These are phyloP conservation scores for Tineola bisselliella DNA, from an alignment of 2,888 invertebrate species.

Conservation along the genomic window DNA sequence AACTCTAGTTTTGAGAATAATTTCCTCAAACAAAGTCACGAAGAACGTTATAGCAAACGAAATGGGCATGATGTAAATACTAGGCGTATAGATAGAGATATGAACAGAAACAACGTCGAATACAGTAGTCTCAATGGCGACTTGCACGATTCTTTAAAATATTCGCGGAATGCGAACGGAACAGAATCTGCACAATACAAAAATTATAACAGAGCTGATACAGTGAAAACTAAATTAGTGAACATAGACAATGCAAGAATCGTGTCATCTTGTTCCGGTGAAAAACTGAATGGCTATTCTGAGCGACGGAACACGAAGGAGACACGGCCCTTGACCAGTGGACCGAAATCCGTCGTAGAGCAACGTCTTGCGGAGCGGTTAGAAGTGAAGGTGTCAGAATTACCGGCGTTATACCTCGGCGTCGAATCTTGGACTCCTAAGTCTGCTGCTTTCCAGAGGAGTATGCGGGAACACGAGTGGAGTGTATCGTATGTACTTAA, in stretches of 20 bases:
- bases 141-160: conserved; percentile 59
- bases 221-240: conserved; percentile 62
- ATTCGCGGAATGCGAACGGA: conserved; percentile 63
- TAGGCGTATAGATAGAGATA: conserved; percentile 55
- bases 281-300: conserved; percentile 51
- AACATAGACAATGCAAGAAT: conserved; percentile 60
- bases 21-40: conserved; percentile 57
- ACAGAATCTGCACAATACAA: conserved; percentile 62
- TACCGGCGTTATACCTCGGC: conserved; percentile 77
- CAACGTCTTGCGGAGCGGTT: conserved; percentile 60
- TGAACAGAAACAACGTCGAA: conserved; percentile 55
- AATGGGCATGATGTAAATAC: conserved; percentile 48
- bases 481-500: conserved; percentile 64
- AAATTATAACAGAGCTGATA: conserved; percentile 58
- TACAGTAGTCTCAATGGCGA: conserved; percentile 56
- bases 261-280: conserved; percentile 59
- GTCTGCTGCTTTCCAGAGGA: conserved; percentile 68
- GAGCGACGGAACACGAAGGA: conserved; percentile 47
- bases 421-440: conserved; percentile 81
- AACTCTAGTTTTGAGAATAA: conserved; percentile 63
- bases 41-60: conserved; percentile 57
- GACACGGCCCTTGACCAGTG: conserved; percentile 49
- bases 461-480: conserved; percentile 67
- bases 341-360: conserved; percentile 52
- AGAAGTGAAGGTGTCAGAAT: conserved; percentile 65